Evolutionary conservation across 2,797 vertebrate species (phyloP).

Genomic region (Chelon auratus): DNA sequence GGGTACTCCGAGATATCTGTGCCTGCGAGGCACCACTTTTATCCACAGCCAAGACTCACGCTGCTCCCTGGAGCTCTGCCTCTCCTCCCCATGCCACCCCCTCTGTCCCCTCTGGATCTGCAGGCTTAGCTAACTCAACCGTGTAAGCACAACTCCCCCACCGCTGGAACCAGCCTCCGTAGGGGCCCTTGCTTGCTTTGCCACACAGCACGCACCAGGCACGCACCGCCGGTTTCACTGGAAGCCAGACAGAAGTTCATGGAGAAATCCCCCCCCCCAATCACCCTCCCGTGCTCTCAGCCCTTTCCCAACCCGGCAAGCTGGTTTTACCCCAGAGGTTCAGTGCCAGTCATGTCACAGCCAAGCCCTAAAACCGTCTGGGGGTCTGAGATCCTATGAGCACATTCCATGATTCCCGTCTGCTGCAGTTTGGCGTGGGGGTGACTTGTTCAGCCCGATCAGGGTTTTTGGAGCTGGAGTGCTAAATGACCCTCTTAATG

Average conservation of each 20-base stretch:
- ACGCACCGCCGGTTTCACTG: conserved; percentile 61
- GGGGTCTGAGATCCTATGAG: conserved; percentile 43
- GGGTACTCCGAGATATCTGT: conserved; percentile 70
- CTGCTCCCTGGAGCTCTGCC: conserved; percentile 72
- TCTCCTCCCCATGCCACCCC: conserved; percentile 58
- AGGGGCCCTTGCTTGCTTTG: conserved; percentile 63
- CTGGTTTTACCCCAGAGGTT: conserved; percentile 60
- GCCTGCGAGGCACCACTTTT: conserved; percentile 72
- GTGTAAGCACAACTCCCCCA: conserved; percentile 77
- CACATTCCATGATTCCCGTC: conserved; percentile 54
- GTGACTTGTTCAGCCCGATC: conserved; percentile 62
- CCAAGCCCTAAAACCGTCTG: conserved; percentile 61
- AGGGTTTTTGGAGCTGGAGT: conserved; percentile 64
- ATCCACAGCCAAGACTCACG: conserved; percentile 75
- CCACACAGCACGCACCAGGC: conserved; percentile 59
- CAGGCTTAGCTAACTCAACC: conserved; percentile 82
- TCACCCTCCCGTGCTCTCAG: conserved; percentile 51
- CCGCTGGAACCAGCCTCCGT: conserved; percentile 66
- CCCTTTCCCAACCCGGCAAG: conserved; percentile 57
- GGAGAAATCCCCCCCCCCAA: conserved; percentile 56
- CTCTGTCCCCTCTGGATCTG: conserved; percentile 76
- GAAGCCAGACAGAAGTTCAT: conserved; percentile 67
- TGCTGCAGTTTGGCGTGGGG: conserved; percentile 13
- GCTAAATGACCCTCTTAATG: conserved; percentile 85
- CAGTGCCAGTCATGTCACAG: conserved; percentile 66